Evolutionary conservation across 2,797 vertebrate genomes (phyloP).

Genomic region (Caiman crocodilus): DNA sequence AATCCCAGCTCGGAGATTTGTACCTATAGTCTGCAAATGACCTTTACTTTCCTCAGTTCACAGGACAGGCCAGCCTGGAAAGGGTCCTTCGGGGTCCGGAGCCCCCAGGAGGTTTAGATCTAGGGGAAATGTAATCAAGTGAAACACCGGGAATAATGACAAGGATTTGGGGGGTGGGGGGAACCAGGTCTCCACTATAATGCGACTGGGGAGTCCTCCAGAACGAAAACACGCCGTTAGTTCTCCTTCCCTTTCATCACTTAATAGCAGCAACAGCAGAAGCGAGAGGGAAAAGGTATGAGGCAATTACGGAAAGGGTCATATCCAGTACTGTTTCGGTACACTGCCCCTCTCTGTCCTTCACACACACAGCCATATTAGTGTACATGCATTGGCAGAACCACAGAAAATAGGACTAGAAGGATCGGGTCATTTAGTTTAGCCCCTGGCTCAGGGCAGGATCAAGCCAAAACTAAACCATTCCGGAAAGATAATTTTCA

Average conservation of each 20-base stretch:
- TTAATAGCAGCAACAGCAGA: not conserved
- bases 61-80: slow-evolving; percentile 22
- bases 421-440: too few relatives aligned
- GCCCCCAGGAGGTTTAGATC: slow-evolving; percentile 26
- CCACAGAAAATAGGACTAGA: too few relatives aligned
- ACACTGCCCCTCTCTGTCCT: too few relatives aligned
- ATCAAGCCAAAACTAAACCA: too few relatives aligned
- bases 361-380: not conserved
- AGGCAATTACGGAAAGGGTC: not conserved
- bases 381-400: too few relatives aligned
- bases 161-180: not conserved
- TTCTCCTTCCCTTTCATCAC: not conserved
- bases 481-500: too few relatives aligned
- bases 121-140: not conserved
- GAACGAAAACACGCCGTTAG: slow-evolving; percentile 35
- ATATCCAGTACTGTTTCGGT: not conserved
- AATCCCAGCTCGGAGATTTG: not conserved
- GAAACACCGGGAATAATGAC: not conserved
- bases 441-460: too few relatives aligned
- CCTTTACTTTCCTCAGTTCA: slow-evolving; percentile 46
- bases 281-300: not conserved
- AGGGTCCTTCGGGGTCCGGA: slow-evolving; percentile 42
- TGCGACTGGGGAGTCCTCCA: not conserved
- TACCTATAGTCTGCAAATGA: not conserved
- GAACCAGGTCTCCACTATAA: not conserved